phyloP scores from a whole-genome alignment of 2,797 vertebrate species.

The Apogon talboti region DNA sequence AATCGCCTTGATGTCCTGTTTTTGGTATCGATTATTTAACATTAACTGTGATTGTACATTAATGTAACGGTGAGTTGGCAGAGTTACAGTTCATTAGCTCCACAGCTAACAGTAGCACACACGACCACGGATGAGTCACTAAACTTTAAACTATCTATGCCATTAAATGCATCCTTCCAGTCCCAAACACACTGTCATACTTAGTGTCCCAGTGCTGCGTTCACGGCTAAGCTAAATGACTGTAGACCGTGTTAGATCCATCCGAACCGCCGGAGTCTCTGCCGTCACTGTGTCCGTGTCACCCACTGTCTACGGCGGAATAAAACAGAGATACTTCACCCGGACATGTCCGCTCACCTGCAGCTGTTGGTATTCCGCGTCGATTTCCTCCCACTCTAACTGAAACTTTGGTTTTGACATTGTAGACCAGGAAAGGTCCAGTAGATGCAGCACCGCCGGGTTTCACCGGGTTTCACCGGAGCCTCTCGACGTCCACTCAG shows the following conservation, averaged over 20 bases:
- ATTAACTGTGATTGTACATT: not conserved
- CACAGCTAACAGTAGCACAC: slow-evolving; percentile 53
- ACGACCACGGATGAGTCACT: not conserved
- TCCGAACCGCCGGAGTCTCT: slow-evolving; percentile 36
- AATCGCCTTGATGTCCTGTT: not conserved
- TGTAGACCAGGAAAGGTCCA: slow-evolving; percentile 34
- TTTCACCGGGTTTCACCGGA: slow-evolving; percentile 1
- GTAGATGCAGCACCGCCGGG: slow-evolving; percentile 12
- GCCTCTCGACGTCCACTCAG: slow-evolving; percentile 28
- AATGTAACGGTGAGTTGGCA: slow-evolving; percentile 20
- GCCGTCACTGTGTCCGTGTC: slow-evolving; percentile 31
- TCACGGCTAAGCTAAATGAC: slow-evolving; percentile 53
- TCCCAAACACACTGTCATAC: not conserved
- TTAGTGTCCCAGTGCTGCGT: slow-evolving; percentile 1
- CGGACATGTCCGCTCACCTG: slow-evolving; percentile 82
- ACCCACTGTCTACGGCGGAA: slow-evolving; percentile 12
- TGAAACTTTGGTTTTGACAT: slow-evolving; percentile 88
- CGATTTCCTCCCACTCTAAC: slow-evolving; percentile 90
- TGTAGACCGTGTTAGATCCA: slow-evolving; percentile 37
- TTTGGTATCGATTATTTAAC: not conserved
- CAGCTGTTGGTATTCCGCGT: slow-evolving; percentile 91
- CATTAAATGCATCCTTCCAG: not conserved
- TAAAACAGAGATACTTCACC: not conserved
- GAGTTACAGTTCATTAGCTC: slow-evolving; percentile 40
- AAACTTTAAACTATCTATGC: not conserved